phyloP scores from a whole-genome alignment of 2,113 vertebrate genomes.

The Psittacus erithacus region DNA sequence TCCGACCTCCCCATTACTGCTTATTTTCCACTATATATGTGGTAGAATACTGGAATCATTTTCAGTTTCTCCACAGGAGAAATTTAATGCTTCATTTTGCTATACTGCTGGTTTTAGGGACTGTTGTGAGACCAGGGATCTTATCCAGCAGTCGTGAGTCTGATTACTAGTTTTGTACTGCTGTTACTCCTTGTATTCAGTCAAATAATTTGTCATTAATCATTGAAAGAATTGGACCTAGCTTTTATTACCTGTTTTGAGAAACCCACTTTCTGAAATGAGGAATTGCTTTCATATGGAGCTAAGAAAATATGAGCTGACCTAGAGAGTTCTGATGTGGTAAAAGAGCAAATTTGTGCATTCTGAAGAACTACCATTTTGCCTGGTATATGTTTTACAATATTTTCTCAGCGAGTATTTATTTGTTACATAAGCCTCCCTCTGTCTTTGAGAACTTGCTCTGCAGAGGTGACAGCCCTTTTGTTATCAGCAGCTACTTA shows the following conservation, averaged over 20 bases:
- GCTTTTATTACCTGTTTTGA: background rate
- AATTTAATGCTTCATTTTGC: background rate
- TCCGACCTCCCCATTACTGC: background rate
- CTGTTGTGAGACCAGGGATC: background rate
- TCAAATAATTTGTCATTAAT: background rate
- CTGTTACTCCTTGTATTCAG: background rate
- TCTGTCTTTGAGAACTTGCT: background rate
- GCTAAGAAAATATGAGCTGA: background rate
- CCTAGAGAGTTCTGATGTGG: background rate
- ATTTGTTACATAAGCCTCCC: background rate
- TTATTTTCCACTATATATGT: background rate
- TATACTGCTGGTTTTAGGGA: background rate
- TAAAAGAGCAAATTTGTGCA: background rate
- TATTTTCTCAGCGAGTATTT: background rate
- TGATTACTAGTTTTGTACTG: background rate
- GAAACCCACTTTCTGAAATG: background rate
- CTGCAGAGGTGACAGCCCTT: background rate
- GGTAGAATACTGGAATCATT: background rate
- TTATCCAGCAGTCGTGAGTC: background rate
- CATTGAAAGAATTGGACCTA: background rate
- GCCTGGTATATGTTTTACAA: background rate
- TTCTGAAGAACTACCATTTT: background rate
- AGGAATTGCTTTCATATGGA: background rate
- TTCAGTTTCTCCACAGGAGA: background rate
- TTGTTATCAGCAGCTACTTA: background rate